These are phyloP conservation scores for chimpanzee (Pan troglodytes) DNA, from an alignment of 2,113 vertebrate species.

Conservation along the genomic window NHGRI_mPanTro3-v2.1_pri NC_072398.2:155920501-155921000, in stretches of 20 bases:
- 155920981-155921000: too few species aligned
- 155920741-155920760: background rate
- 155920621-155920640: background rate
- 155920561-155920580: background rate
- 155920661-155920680: background rate
- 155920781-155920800: background rate
- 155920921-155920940: too few species aligned
- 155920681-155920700: background rate
- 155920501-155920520: background rate
- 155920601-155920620: background rate
- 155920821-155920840: background rate
- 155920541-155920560: background rate
- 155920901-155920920: too few species aligned
- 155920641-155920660: slow-evolving; percentile 1
- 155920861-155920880: too few species aligned
- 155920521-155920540: background rate
- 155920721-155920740: background rate
- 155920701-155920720: background rate
- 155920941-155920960: too few species aligned
- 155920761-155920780: background rate
- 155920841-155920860: background rate
- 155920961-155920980: too few species aligned
- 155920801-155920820: background rate
- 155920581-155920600: background rate
- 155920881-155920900: too few species aligned